These are phyloP conservation scores for mouse (Mus musculus) DNA, from an alignment of 2,113 vertebrate genomes.

Conservation along the genomic window GRCm39 chr9:29100001-29100500, in stretches of 20 bases:
- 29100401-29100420: background rate
- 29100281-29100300: background rate
- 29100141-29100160: background rate
- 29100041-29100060: background rate
- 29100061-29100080: slow-evolving; percentile 22
- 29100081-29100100: background rate
- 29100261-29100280: background rate
- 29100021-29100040: background rate
- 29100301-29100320: background rate
- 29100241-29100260: background rate
- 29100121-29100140: background rate
- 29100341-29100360: background rate
- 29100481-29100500: background rate
- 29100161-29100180: background rate
- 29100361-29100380: background rate
- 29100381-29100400: background rate
- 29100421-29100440: background rate
- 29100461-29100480: background rate
- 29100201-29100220: background rate
- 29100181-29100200: background rate
- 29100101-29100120: background rate
- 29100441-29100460: background rate
- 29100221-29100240: background rate
- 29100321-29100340: background rate
- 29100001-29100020: background rate